Conservation (phyloP, 2,113 vertebrate genomes). For the Anguilla japonica region DNA sequence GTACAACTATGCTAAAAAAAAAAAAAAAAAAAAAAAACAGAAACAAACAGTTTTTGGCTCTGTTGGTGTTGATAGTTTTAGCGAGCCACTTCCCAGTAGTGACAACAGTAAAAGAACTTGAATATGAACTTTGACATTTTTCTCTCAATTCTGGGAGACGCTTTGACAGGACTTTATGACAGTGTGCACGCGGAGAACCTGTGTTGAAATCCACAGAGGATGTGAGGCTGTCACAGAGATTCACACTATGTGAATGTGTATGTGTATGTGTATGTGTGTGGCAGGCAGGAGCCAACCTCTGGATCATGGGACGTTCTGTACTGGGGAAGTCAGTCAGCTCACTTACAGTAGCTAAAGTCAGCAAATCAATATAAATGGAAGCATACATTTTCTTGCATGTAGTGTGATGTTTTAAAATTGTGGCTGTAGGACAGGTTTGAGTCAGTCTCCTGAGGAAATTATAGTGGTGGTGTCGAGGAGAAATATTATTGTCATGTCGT, state of each 20-base stretch:
- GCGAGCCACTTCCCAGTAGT: neutral
- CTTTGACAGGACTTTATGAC: neutral
- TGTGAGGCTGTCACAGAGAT: neutral
- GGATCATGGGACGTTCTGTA: no score
- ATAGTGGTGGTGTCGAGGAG: neutral
- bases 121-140: neutral
- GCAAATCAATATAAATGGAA: neutral
- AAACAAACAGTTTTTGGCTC: neutral
- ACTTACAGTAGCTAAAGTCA: no score
- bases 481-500: neutral
- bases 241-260: no score
- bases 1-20: no score
- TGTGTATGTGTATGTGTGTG: neutral
- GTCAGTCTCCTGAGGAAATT: neutral
- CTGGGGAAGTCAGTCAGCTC: no score
- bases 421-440: neutral
- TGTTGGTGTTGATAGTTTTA: neutral
- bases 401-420: neutral
- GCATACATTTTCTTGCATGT: neutral
- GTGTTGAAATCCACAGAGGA: neutral
- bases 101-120: neutral
- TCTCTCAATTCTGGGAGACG: neutral
- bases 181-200: no score
- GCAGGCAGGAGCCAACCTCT: neutral
- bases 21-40: no score